Evolutionary conservation across 2,888 invertebrate genomes (phyloP).

Genomic region (Pandemis cinnamomeana): DNA sequence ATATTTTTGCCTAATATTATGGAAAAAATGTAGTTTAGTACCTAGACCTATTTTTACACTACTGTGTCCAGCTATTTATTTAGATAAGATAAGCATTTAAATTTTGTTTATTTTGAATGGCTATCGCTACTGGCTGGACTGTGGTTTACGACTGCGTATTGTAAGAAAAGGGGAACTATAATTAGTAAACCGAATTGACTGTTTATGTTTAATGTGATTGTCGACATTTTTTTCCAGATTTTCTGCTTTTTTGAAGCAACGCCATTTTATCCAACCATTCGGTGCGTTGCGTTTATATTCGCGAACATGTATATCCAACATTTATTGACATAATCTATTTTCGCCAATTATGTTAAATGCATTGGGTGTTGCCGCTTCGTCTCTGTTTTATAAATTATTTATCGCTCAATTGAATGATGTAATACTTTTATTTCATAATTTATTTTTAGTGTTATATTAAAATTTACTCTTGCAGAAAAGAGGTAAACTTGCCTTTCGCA

Average conservation of each 20-base stretch:
- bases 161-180: not conserved
- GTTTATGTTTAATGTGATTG: not conserved
- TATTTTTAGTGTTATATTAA: constrained; percentile 2
- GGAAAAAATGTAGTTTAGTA: not conserved
- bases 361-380: not conserved
- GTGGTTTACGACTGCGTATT: not conserved
- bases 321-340: no score
- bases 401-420: not conserved
- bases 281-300: no score
- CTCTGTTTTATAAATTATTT: not conserved
- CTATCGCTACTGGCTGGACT: not conserved
- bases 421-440: not conserved
- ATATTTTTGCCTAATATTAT: not conserved
- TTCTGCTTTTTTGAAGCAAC: not conserved
- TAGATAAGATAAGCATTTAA: not conserved
- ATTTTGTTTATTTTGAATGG: not conserved
- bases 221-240: not conserved
- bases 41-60: not conserved
- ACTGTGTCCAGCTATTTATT: not conserved
- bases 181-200: not conserved
- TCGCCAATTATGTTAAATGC: no score
- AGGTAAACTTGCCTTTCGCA: not conserved
- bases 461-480: not conserved
- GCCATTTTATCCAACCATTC: not conserved
- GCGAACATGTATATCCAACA: no score